Conservation (phyloP, 1,140 invertebrate species). For the Cherax destructor region DNA sequence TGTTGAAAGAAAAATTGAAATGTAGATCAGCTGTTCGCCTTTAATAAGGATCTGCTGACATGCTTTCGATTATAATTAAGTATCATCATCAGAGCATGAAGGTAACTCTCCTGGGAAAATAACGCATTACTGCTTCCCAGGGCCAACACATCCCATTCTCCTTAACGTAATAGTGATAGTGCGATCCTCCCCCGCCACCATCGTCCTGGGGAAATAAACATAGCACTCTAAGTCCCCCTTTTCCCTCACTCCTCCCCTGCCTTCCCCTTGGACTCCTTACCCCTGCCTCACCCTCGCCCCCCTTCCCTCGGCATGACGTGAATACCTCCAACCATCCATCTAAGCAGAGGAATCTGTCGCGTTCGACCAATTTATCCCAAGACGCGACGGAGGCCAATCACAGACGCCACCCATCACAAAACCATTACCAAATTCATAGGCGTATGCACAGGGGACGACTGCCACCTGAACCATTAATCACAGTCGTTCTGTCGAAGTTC, state of each 20-base stretch:
- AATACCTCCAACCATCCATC: slow-evolving; percentile 1
- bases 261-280: background rate
- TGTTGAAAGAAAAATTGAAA: too few relatives aligned
- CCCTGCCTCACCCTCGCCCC: background rate
- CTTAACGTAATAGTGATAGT: background rate
- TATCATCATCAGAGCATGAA: too few relatives aligned
- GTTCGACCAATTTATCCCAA: slow-evolving; percentile 24
- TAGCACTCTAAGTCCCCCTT: background rate
- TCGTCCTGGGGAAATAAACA: too few relatives aligned
- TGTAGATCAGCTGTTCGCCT: too few relatives aligned
- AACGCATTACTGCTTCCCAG: background rate
- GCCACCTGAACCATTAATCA: slow-evolving; percentile 30
- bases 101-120: background rate
- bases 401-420: slow-evolving; percentile 35
- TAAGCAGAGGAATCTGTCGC: background rate
- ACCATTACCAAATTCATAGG: slow-evolving; percentile 46
- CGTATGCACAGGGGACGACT: slow-evolving; percentile 43
- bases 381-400: slow-evolving; percentile 23
- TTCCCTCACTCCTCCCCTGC: background rate
- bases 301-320: background rate
- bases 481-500: slow-evolving; percentile 11
- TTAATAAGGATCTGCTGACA: background rate
- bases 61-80: too few relatives aligned
- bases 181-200: too few relatives aligned
- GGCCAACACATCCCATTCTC: background rate